A percentile compares a stretch with the other conserved stretches of the same genome.
phyloP scores from a whole-genome alignment of 2,888 invertebrate genomes.

The Agrochola lota region DNA sequence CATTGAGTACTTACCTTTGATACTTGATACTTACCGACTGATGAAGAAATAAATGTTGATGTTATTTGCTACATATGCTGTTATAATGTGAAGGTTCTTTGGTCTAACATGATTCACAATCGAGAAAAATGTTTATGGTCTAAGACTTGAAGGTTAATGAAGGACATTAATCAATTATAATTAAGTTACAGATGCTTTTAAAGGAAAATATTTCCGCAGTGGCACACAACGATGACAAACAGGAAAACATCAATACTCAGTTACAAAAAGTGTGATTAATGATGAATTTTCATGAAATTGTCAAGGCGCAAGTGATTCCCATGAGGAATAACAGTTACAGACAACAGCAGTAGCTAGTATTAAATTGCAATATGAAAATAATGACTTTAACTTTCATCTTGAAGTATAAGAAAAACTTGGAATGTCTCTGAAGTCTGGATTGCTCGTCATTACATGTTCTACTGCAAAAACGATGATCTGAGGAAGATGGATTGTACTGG shows the following conservation, averaged over 20 bases:
- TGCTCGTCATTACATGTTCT: slow-evolving; percentile 33
- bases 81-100: slow-evolving; percentile 38
- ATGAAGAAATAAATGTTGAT: slow-evolving; percentile 38
- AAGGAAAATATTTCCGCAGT: neutral
- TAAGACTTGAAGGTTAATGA: slow-evolving; percentile 16
- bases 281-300: slow-evolving; percentile 5
- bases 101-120: slow-evolving; percentile 10
- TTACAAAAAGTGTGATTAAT: slow-evolving; percentile 10
- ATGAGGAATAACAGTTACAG: slow-evolving; percentile 36
- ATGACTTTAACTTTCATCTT: slow-evolving; percentile 18
- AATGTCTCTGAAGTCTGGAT: slow-evolving; percentile 27
- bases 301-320: slow-evolving; percentile 11
- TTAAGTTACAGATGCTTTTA: neutral
- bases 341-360: slow-evolving; percentile 16
- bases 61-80: slow-evolving; percentile 17
- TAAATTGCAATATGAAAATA: slow-evolving; percentile 47
- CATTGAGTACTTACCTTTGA: too few species aligned
- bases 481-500: slow-evolving; percentile 9
- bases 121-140: slow-evolving; percentile 13
- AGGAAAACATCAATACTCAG: neutral
- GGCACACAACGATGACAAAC: slow-evolving; percentile 2
- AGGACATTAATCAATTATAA: slow-evolving; percentile 11
- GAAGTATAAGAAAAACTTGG: slow-evolving; percentile 31
- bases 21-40: too few species aligned
- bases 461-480: slow-evolving; percentile 39